Evolutionary conservation across 2,888 invertebrate species (phyloP).

Genomic region (Embidobia sp.): DNA sequence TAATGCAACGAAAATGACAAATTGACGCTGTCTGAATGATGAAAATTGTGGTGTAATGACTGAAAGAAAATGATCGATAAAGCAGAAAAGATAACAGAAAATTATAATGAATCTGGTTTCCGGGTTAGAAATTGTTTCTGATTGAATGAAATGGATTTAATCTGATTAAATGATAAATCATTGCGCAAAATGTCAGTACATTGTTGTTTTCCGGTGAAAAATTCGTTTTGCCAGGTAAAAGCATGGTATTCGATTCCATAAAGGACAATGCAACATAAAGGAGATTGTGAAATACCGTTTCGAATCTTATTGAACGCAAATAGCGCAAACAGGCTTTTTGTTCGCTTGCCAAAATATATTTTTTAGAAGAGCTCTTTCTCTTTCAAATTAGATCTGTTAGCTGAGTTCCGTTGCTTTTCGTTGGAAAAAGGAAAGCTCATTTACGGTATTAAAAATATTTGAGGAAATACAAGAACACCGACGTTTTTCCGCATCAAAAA

Average conservation of each 20-base stretch:
- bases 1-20: too few relatives aligned
- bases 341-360: constrained; percentile 52
- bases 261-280: constrained; percentile 41
- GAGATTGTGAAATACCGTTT: constrained; percentile 45
- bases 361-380: constrained; percentile 36
- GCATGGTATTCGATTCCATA: constrained; percentile 52
- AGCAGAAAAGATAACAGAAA: neutral
- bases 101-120: constrained; percentile 7
- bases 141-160: constrained; percentile 8
- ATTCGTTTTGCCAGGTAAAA: constrained; percentile 46
- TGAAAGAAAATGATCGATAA: neutral
- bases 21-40: neutral
- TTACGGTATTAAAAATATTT: constrained; percentile 21
- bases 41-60: neutral
- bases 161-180: constrained; percentile 43
- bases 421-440: constrained; percentile 14
- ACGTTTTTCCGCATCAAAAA: too few relatives aligned
- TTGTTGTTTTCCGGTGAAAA: constrained; percentile 52
- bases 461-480: too few relatives aligned
- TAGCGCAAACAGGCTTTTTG: constrained; percentile 46
- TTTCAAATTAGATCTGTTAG: constrained; percentile 46
- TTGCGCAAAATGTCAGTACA: constrained; percentile 31
- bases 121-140: neutral
- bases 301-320: constrained; percentile 53
- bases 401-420: constrained; percentile 21